Conservation (phyloP, 30 jellyfish, hydroid and myxozoan genomes). For the Clytia hemisphaerica region DNA sequence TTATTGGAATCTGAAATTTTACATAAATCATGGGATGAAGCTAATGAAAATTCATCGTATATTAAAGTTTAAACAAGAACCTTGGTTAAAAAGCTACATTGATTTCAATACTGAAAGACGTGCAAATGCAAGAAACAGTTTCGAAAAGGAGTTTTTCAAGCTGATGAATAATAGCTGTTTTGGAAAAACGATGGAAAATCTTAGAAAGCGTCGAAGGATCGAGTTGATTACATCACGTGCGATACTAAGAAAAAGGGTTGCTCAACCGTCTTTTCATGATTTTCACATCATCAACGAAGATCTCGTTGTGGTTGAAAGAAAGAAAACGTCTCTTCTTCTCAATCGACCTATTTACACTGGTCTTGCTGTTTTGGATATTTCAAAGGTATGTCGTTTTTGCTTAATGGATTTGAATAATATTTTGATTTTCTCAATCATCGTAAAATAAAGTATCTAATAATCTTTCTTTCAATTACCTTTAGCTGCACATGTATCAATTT, state of each 20-base stretch:
- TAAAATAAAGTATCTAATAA: no score
- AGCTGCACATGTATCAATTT: constrained; percentile 3
- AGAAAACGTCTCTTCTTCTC: background rate
- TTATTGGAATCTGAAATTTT: constrained; percentile 10
- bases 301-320: background rate
- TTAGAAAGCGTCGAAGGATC: background rate
- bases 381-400: background rate
- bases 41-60: constrained; percentile 1
- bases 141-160: constrained; percentile 23
- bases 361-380: background rate
- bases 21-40: background rate
- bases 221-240: background rate
- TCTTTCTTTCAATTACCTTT: no score
- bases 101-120: constrained; percentile 11
- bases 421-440: no score
- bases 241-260: background rate
- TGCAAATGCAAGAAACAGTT: background rate
- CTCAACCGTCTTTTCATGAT: background rate
- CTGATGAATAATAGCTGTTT: background rate
- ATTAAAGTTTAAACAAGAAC: background rate
- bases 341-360: background rate
- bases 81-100: constrained; percentile 14
- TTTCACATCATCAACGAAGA: background rate
- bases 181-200: background rate
- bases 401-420: no score